Evolutionary conservation across 2,113 vertebrate species (phyloP), one percentile per base, ranked within the genome.

Genomic region (Australoheros scitulus): DNA sequence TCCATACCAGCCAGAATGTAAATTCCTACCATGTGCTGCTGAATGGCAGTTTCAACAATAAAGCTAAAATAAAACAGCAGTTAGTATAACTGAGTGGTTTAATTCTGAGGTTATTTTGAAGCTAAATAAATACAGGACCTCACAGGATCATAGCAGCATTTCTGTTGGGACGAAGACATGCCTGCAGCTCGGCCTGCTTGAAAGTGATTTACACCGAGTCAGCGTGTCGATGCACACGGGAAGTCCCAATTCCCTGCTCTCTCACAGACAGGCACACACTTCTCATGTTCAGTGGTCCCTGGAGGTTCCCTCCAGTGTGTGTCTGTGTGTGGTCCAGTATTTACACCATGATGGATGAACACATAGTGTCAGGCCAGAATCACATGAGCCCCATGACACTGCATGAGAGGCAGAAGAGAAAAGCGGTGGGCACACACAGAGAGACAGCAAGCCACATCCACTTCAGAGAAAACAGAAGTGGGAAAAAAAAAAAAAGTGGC

Each of bases 191-290:
- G 10, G 36, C 7, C 60, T 56, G 38, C 70, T 87, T 59, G 2
- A 77, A 59, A 85, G 76, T 81, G 76, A 88, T 90, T 89, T 82
- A 88, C 68, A 84, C 64, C n/a, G 57, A 80, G 81, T 60, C 81
- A 57, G 68, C 29, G 26, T 76, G 81, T 91, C 55, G 56, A 90
- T 83, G 57, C 81, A 86, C 82, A 93, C 86, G 89, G 87, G 84
- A 87, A 91, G 83, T 90, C 93, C 89, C 90, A 91, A 92, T 88
- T 92, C 89, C 87, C 91, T 32, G 59, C 87, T 82, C 88, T 93
- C 89, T 93, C 90, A 9, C 80, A 79, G 68, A 77, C 76, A 77
- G 68, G 29, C 78, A 6, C 26, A 56, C 80, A 74, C 78, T 79
- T 81, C 79, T 88, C 68, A 56, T 86, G 81, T 83, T 86, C 92